A percentile compares a stretch with the other conserved stretches of the same genome.
Evolutionary conservation across 2,797 vertebrate genomes (phyloP).

Genomic region (Phaenicophaeus curvirostris): DNA sequence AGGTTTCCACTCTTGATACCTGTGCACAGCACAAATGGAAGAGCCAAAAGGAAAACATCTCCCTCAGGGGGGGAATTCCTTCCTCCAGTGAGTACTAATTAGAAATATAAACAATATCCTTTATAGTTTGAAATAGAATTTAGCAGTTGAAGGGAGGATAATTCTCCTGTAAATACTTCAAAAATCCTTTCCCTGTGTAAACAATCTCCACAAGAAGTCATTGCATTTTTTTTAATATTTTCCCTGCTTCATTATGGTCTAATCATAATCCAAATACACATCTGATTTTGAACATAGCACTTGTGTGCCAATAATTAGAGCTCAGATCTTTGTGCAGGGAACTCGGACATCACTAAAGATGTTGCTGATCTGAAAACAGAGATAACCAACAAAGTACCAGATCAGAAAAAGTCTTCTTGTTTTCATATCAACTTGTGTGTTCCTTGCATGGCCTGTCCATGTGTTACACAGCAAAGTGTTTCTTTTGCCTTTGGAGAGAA

Average conservation of each 20-base stretch:
- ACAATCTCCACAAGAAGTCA: background rate
- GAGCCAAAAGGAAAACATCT: background rate
- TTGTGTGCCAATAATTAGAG: background rate
- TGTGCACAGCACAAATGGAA: background rate
- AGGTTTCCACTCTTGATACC: background rate
- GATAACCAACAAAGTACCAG: background rate
- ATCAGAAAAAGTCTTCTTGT: background rate
- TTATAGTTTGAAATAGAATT: background rate
- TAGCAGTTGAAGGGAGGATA: background rate
- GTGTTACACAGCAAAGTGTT: background rate
- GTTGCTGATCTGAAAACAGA: background rate
- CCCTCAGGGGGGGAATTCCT: background rate
- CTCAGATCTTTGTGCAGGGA: background rate
- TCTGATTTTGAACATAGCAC: background rate
- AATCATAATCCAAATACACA: background rate
- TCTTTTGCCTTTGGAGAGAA: background rate
- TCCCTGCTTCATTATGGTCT: background rate
- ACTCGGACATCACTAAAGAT: background rate
- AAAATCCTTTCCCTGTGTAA: background rate
- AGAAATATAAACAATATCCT: background rate
- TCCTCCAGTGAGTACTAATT: background rate
- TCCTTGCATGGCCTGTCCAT: fast-evolving
- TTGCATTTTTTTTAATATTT: background rate
- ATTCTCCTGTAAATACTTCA: background rate
- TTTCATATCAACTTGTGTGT: background rate